Percentiles rank a stretch among this genome's conserved stretches.
phyloP scores from a whole-genome alignment of 2,888 invertebrate species.

The Epistrophe eligans region DNA sequence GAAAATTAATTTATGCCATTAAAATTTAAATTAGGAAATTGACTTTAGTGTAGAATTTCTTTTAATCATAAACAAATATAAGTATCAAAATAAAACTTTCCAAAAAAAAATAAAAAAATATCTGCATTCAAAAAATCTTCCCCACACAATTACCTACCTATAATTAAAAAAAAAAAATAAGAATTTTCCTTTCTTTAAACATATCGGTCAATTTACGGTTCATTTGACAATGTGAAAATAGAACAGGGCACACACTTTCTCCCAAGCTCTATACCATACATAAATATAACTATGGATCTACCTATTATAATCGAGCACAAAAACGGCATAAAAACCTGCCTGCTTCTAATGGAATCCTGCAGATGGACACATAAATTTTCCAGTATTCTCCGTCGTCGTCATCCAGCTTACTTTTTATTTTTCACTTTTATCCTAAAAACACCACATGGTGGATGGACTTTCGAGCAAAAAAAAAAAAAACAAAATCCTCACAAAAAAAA shows the following conservation, averaged over 20 bases:
- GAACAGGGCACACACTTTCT: constrained; percentile 24
- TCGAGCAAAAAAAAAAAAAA: constrained; percentile 25
- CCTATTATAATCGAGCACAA: constrained; percentile 56
- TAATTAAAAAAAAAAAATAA: not conserved
- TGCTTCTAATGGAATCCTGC: constrained; percentile 73
- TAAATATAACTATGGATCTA: not conserved
- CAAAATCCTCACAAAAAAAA: constrained; percentile 50
- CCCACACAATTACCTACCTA: constrained; percentile 5
- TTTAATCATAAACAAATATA: too few species aligned
- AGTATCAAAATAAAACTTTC: too few species aligned
- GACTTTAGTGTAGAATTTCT: too few species aligned
- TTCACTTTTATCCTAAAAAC: constrained; percentile 14
- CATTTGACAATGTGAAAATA: constrained; percentile 52
- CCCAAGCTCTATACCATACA: not conserved
- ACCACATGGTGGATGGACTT: constrained; percentile 6
- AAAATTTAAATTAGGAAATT: too few species aligned
- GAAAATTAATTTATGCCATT: too few species aligned
- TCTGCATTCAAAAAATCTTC: not conserved
- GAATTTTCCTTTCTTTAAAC: not conserved
- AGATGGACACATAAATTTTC: constrained; percentile 74
- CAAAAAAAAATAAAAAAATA: not conserved
- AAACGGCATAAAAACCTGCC: constrained; percentile 60
- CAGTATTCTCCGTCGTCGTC: constrained; percentile 18
- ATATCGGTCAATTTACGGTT: constrained; percentile 70
- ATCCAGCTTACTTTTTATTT: constrained; percentile 33